Conservation (phyloP, 2,113 vertebrate species). For the Oreochromis spilurus region DNA sequence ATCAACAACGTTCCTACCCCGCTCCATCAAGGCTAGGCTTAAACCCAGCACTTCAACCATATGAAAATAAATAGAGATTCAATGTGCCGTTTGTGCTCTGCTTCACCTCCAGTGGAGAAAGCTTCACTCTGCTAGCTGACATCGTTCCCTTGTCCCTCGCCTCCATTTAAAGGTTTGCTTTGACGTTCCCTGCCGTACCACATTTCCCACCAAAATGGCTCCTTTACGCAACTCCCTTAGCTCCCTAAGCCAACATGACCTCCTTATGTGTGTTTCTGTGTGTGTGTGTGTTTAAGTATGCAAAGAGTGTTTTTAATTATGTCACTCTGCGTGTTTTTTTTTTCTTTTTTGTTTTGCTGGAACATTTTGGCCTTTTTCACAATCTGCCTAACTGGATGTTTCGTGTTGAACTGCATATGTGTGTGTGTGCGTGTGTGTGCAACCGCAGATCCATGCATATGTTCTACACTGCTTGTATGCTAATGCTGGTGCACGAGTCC, state of each 20-base stretch:
- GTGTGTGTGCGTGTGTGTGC: not conserved
- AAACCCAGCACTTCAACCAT: slow-evolving; percentile 57
- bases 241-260: slow-evolving; percentile 60
- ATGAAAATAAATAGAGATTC: slow-evolving; percentile 65
- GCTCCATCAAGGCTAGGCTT: slow-evolving; percentile 32
- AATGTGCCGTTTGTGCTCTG: slow-evolving; percentile 64
- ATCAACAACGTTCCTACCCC: slow-evolving; percentile 3
- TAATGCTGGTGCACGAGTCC: not conserved
- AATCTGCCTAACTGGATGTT: not conserved
- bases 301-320: slow-evolving; percentile 68
- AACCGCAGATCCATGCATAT: not conserved
- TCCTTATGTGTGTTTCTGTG: slow-evolving; percentile 23
- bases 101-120: slow-evolving; percentile 32
- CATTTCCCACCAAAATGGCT: slow-evolving; percentile 66
- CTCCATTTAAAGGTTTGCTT: slow-evolving; percentile 45
- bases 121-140: slow-evolving; percentile 29
- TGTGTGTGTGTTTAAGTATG: slow-evolving; percentile 37
- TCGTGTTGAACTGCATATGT: not conserved
- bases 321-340: slow-evolving; percentile 45
- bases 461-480: not conserved
- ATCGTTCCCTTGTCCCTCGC: slow-evolving; percentile 46
- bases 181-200: slow-evolving; percentile 52
- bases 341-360: slow-evolving; percentile 14
- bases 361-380: slow-evolving; percentile 31
- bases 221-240: slow-evolving; percentile 57